These are phyloP conservation scores for Caenorhabditis sulstoni DNA, from an alignment of 2,888 invertebrate species.

Conservation along the genomic window DNA sequence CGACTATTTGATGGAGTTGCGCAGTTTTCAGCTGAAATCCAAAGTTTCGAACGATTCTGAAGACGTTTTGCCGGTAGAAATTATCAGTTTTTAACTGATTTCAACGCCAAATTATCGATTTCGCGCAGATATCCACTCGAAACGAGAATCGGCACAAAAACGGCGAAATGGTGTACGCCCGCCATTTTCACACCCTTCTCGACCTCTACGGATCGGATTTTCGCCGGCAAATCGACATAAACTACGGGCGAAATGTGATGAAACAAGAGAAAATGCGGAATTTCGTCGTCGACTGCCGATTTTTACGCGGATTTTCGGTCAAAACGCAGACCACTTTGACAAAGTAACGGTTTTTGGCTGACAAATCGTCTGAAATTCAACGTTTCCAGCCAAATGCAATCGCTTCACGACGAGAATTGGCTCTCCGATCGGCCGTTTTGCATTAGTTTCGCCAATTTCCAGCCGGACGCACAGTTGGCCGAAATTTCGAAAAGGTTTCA, in stretches of 20 bases:
- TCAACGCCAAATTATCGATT: not conserved
- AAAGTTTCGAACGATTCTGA: not conserved
- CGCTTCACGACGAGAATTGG: slow-evolving; percentile 46
- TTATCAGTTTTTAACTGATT: not conserved
- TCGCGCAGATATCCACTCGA: slow-evolving; percentile 18
- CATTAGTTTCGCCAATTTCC: slow-evolving; percentile 48
- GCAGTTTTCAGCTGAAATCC: slow-evolving; percentile 3
- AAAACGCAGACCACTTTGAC: slow-evolving; percentile 54
- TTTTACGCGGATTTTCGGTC: slow-evolving; percentile 60
- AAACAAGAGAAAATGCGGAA: slow-evolving; percentile 54
- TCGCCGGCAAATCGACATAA: slow-evolving; percentile 59
- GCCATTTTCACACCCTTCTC: slow-evolving; percentile 58
- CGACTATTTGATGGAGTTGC: slow-evolving; percentile 37
- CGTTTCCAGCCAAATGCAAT: slow-evolving; percentile 50
- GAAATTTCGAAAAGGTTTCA: slow-evolving; percentile 37
- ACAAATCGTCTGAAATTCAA: not conserved
- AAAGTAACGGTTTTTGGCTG: slow-evolving; percentile 38
- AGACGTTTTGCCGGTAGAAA: not conserved
- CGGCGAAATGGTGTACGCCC: slow-evolving; percentile 69
- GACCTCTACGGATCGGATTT: slow-evolving; percentile 67
- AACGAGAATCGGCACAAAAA: slow-evolving; percentile 1
- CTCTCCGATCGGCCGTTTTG: slow-evolving; percentile 25
- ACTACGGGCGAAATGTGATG: slow-evolving; percentile 62
- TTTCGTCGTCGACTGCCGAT: slow-evolving; percentile 70
- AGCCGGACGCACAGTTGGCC: slow-evolving; percentile 43